These are phyloP conservation scores for Stichopus chloronotus DNA, from an alignment of 35 echinoderm and acorn worm genomes.

Conservation along the genomic window DNA sequence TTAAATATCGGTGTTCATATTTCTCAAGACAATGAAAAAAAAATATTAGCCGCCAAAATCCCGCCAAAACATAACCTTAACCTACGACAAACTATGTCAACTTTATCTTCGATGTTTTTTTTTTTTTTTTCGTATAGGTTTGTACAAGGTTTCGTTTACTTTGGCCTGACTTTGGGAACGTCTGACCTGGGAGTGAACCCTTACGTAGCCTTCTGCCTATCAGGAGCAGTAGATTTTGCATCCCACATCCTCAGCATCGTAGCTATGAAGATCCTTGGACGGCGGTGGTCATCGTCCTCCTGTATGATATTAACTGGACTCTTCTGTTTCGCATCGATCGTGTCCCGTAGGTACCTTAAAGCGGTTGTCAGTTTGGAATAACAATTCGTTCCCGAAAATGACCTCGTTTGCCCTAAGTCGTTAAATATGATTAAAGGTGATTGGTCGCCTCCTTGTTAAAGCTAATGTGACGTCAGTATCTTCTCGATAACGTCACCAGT, in stretches of 20 bases:
- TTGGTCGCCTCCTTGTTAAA: no score
- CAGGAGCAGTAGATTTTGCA: neutral
- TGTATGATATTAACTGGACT: neutral
- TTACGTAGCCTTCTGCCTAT: slow-evolving; percentile 12
- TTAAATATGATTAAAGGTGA: no score
- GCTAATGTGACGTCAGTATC: no score
- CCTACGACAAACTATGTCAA: no score
- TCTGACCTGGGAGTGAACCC: neutral
- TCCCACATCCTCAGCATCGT: neutral
- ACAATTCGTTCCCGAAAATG: no score
- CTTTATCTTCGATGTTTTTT: neutral
- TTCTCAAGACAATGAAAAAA: neutral
- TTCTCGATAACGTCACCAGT: no score
- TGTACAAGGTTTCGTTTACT: slow-evolving; percentile 29
- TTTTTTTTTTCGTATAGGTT: neutral
- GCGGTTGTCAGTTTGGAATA: neutral
- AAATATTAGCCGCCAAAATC: no score
- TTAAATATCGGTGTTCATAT: neutral
- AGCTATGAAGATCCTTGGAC: slow-evolving; percentile 4
- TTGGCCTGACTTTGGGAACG: neutral
- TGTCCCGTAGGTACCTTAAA: neutral
- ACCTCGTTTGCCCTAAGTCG: no score
- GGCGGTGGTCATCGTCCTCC: neutral
- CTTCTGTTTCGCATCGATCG: neutral
- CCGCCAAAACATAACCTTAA: no score